Evolutionary conservation across 2,113 vertebrate genomes (phyloP).

Genomic region (Neogobius melanostomus): DNA sequence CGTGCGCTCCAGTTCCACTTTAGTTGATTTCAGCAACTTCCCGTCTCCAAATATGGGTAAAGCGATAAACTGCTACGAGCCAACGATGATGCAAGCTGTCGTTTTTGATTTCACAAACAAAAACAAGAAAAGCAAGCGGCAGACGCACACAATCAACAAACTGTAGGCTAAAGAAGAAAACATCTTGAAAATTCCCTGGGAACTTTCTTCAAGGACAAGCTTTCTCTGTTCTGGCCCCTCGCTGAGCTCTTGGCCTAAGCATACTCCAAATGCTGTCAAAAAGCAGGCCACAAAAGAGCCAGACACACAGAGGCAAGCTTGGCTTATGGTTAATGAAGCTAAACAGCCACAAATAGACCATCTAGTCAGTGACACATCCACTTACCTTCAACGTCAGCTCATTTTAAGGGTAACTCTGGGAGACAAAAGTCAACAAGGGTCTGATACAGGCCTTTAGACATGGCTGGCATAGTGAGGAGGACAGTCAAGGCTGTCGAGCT

Average conservation of each 20-base stretch:
- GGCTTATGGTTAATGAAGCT: constrained; percentile 26
- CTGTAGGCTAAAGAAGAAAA: background rate
- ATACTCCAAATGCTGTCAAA: constrained; percentile 24
- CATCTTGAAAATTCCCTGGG: constrained; percentile 6
- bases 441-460: constrained; percentile 64
- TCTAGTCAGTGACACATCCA: constrained; percentile 53
- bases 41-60: constrained; percentile 4
- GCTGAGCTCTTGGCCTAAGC: constrained; percentile 22
- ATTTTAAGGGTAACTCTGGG: constrained; percentile 52
- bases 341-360: constrained; percentile 42
- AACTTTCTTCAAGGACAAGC: constrained; percentile 29
- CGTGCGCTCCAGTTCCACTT: background rate
- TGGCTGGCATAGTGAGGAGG: constrained; percentile 50
- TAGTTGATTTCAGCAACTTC: background rate
- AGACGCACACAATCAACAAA: constrained; percentile 6
- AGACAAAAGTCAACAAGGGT: constrained; percentile 66
- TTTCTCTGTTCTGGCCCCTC: constrained; percentile 23
- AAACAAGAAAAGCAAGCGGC: background rate
- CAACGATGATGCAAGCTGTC: constrained; percentile 36
- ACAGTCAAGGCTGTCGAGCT: constrained; percentile 39
- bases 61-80: constrained; percentile 36
- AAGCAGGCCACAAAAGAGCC: constrained; percentile 55
- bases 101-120: constrained; percentile 23
- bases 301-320: constrained; percentile 33
- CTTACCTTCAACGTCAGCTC: constrained; percentile 59